Base-by-base conservation (phyloP, 2,113 vertebrate genomes). In the Vicugna pacos region DNA sequence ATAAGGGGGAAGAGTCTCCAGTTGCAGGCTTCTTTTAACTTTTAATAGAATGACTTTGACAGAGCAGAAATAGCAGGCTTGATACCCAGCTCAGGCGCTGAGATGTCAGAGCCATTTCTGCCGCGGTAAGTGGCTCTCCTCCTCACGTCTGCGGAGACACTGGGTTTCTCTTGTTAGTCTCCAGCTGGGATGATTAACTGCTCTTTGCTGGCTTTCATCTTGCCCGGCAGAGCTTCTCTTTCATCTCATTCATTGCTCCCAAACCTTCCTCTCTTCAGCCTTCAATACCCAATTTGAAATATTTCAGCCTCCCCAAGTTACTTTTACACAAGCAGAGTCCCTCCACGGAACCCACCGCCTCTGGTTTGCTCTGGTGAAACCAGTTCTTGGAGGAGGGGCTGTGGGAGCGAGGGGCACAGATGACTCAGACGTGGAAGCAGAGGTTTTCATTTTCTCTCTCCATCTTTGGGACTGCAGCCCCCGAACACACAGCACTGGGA, bases 11-110 rank as follows among this genome's bases (percentile, higher is more conserved):
- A 94, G 93, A 75, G 67, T 94, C 70, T 94, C 89, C 82, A 93
- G 89, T 94, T 85, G 89, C 91, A 79, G 95, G 58, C 69, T 97
- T 94, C 93, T 96, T 97, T 98, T 97, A 69, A 82, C 91, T 79
- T 94, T 95, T 94, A 97, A 95, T 96, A 70, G 86, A 48, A 94
- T 91, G 94, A 82, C 50, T 89, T 75, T 92, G 94, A 94, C 64
- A 79, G 75, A 94, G 75, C 87, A 92, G 83, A 97, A 97, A 94
- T 93, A 93, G 89, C 75, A 96, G 67, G 83, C 87, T 93, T 96
- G 72, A 42, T 80, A 96, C 94, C 62, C 85, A 89, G 89, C 86
- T 97, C 62, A 14, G 72, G 62, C 56, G 42, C 81, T 88, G n/a
- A 19, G 24, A 26, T 89, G 84, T 91, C 82, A 92, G 91, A 94